Evolutionary conservation across 2,113 vertebrate species (phyloP), one percentile per base, ranked within the genome.

Genomic region (Leptodactylus fuscus): DNA sequence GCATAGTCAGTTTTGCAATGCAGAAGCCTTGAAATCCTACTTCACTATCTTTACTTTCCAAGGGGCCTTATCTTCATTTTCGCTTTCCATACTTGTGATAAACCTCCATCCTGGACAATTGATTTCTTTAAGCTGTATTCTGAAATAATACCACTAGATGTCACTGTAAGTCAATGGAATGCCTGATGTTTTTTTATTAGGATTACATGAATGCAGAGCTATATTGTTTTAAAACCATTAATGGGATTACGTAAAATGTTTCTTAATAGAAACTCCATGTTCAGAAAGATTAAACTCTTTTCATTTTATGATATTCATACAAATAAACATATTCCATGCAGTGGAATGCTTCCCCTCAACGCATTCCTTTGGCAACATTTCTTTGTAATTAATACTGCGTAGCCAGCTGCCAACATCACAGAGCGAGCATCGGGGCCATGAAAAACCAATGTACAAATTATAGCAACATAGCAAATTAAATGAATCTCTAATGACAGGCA

Each of bases 361-460:
- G 27, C n/a, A 32, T n/a, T n/a, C 10, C 70, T 36, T 18, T 83
- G 70, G 41, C 53, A 83, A n/a, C 70, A 29, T 38, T 62, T 46
- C 70, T 62, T 16, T 75, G 16, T 85, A 49, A 85, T 85, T 77
- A 85, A 85, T 85, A 85, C 51, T 85, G 73, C 55, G 78, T 38
- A 67, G n/a, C 73, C 58, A 55, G 55, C 78, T 77, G 38, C 82
- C 73, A 67, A 36, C 71, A 85, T 77, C 82, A 77, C 27, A 77
- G 73, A 85, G 75, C 73, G 32, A 34, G 58, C 73, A 85, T 76
- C 27, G 48, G 27, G 41, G 55, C 55, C 82, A 84, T 49, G 58
- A 51, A 60, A 85, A 85, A 75, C 58, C 49, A 46, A 62, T 85
- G 73, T 85, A 85, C 73, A 76, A 75, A 85, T 85, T 77, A 85